Base-by-base conservation (phyloP, 37 sponge, comb jelly and placozoan genomes). In the Spongia lamella region DNA sequence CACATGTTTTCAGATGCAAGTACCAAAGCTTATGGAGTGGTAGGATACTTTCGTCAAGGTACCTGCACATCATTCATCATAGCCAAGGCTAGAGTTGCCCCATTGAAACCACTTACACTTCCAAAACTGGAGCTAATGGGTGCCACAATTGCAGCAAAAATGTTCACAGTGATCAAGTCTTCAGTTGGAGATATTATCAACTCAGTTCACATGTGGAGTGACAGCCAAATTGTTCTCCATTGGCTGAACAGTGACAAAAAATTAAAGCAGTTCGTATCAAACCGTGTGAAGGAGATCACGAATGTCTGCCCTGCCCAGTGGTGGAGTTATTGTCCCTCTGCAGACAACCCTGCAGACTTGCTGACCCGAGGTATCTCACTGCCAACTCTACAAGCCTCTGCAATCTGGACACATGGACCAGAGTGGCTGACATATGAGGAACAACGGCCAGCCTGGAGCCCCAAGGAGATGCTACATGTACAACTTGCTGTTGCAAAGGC, bases 201-300 rank as follows among this genome's bases (percentile, higher is more conserved):
- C 5, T 34, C 32, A 53, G 73, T 72, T 21, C 56, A 72, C 52
- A 73, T 73, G 1, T 81, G 73, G 72, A 72, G 71, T 24, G 80
- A 79, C 66, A 79, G 80, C 53, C 53, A 53, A 54, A 79, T 79
- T 38, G 79, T 79, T n/a, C 68, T 79, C 31, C 66, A 54, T 36
- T 79, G 79, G 79, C 56, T 79, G 7, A 63, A 63, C 4, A 75
- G 26, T 31, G 56, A 55, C 3, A 21, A 50, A 14, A 5, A 69
- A 1, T 78, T 68, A 58, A 78, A 78, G 69, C 55, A 58, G 2
- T 78, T 32, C 56, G 69, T 78, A 9, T 55, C 66, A 21, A 77
- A 64, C 16, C 65, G 66, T 17, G 66, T 77, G 2, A n/a, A n/a
- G n/a, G n/a, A n/a, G n/a, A n/a, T n/a, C n/a, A n/a, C n/a, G n/a